Base-by-base conservation (phyloP, 2,888 invertebrate species). In the Plagodis pulveraria region DNA sequence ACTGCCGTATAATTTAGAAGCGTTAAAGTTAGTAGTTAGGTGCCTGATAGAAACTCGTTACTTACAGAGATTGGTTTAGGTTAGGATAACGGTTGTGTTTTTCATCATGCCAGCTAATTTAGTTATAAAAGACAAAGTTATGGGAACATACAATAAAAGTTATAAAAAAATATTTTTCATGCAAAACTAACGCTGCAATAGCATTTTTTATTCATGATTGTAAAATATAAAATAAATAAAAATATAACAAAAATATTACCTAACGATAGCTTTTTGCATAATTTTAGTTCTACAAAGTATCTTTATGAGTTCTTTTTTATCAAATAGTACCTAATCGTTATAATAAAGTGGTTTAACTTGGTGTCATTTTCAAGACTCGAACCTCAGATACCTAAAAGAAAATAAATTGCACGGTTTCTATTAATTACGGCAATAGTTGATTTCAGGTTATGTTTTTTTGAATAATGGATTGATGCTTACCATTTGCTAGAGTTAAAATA, bases 1-100 rank as follows among this genome's bases (percentile, higher is more conserved):
- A 89, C 89, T 90, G 90, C 89, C 90, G 86, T 61, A 76, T 75
- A 70, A 65, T 66, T 68, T 77, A 78, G 76, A 63, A 62, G 58
- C 62, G 65, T 65, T 69, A 73, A 60, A 55, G 71, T 72, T 73
- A 69, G 70, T 70, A 72, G 70, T 68, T 73, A 77, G 70, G 66
- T 73, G 71, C 67, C 69, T 73, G 74, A 67, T 67, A 70, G 70
- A 64, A 56, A 47, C 50, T 59, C 56, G 59, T 56, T 60, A 64
- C 51, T 56, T 60, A 64, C 51, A 51, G 50, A 51, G 50, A 62
- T 59, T 52, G 58, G 56, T 55, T 43, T 66, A 69, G 69, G 62
- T 61, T 69, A 66, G 59, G 65, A 52, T 32, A 55, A 66, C 53
- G 67, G 68, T 69, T 71, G 69, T 69, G 68, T 70, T 70, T 62